Evolutionary conservation across 2,113 vertebrate species (phyloP), one percentile per base, ranked within the genome.

Genomic region (Neodontobutis hainanensis): DNA sequence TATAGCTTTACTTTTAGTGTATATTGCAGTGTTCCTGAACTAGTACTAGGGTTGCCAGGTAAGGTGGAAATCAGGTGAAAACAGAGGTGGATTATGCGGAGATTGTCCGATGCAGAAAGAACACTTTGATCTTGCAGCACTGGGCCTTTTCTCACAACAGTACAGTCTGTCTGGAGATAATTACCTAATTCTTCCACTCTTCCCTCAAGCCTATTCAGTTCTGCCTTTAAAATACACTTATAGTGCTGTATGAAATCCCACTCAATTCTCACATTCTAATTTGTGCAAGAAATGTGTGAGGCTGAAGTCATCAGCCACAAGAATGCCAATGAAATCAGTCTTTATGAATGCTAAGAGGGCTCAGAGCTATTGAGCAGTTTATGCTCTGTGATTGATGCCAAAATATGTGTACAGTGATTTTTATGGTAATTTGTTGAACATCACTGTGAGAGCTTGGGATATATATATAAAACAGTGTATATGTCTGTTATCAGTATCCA

Each of bases 401-500:
- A 83, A 83, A 79, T 88, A 82, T 87, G 82, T 82, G 70, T 72
- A 73, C 78, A 85, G 65, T 56, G 60, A 83, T 82, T 83, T 87
- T 74, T 78, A 85, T 87, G 86, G 67, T 80, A 75, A 81, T 87
- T 84, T 78, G 61, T 85, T 82, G 69, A 86, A 83, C 84, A 75
- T 68, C 70, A 75, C 70, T 68, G 38, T 51, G 73, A 82, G 81
- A 80, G 79, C 75, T 70, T n/a, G 46, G 67, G 63, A 79, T 83
- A 75, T 77, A 79, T 74, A 70, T 61, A 16, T 38, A 8, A 59
- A 53, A n/a, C n/a, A n/a, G 71, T 75, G 79, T 85, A 68, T 85
- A 64, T 73, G 79, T 59, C 51, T 60, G 70, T 80, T 75, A 79
- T 80, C 75, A 63, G 65, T 60, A 61, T 76, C 66, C 77, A 85